phyloP scores from a whole-genome alignment of 2,113 vertebrate species.

The Mungos mungo region DNA sequence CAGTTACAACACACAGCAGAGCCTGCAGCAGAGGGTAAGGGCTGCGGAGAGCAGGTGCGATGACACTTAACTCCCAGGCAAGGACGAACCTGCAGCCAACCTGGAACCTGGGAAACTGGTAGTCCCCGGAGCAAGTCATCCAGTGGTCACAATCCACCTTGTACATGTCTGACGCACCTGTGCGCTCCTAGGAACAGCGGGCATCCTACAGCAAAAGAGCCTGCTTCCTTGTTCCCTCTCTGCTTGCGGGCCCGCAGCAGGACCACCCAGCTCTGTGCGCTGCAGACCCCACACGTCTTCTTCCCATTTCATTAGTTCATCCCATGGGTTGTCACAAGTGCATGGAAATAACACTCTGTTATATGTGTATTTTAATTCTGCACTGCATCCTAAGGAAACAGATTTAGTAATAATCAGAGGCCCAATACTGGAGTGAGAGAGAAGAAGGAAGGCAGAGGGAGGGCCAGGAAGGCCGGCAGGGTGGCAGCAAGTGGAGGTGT shows the following conservation, averaged over 20 bases:
- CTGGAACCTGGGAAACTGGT: accelerated
- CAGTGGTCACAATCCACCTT: background rate
- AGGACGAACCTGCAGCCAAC: background rate
- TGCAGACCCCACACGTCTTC: background rate
- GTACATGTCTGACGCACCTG: accelerated
- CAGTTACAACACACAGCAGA: accelerated
- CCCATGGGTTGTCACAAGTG: background rate
- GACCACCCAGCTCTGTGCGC: background rate
- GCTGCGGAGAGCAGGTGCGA: accelerated
- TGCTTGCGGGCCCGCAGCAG: background rate
- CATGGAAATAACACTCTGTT: slow-evolving; percentile 24
- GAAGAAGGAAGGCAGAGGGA: background rate
- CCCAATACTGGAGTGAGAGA: background rate
- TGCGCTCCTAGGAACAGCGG: accelerated
- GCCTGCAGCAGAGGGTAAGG: accelerated
- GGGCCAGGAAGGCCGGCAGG: background rate
- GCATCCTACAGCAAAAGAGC: background rate
- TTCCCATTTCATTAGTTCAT: slow-evolving; percentile 32
- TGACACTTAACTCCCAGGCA: background rate
- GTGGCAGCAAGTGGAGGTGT: too few species aligned
- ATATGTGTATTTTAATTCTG: background rate
- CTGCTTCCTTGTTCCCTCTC: background rate
- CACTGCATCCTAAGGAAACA: background rate
- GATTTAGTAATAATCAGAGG: background rate
- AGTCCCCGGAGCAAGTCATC: background rate